phyloP scores from a whole-genome alignment of 2,797 vertebrate genomes.

The Microhierax caerulescens region DNA sequence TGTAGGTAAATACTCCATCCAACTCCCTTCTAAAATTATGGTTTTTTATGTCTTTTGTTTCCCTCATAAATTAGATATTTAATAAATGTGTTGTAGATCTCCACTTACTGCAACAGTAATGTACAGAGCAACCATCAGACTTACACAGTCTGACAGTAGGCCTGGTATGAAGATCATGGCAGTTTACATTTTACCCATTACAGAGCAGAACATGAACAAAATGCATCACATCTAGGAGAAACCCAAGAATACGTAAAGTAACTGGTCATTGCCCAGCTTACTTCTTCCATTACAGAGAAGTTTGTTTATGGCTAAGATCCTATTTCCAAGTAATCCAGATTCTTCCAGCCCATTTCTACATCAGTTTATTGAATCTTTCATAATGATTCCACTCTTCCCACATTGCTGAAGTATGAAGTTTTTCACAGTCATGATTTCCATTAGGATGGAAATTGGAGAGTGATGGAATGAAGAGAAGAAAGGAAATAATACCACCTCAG shows the following conservation, averaged over 20 bases:
- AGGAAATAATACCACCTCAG: not conserved
- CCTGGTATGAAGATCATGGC: not conserved
- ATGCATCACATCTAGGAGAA: not conserved
- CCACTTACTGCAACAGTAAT: not conserved
- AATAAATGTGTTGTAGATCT: not conserved
- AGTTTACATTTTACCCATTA: not conserved
- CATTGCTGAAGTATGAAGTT: not conserved
- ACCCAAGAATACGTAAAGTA: not conserved
- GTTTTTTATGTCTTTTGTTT: not conserved
- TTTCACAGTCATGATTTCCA: not conserved
- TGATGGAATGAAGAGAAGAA: not conserved
- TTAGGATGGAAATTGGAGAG: not conserved
- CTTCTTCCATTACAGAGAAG: not conserved
- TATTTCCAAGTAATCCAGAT: not conserved
- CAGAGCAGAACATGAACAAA: not conserved
- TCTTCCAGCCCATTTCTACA: not conserved
- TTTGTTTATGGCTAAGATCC: not conserved
- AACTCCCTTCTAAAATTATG: not conserved
- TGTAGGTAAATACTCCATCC: not conserved
- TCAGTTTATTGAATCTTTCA: not conserved
- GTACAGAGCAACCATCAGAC: not conserved
- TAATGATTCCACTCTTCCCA: not conserved
- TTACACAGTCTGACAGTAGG: not conserved
- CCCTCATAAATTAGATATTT: not conserved
- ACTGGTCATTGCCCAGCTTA: not conserved